Conservation (phyloP, 37 sponge, comb jelly and placozoan genomes). For the Cladorhizidae sp. region DNA sequence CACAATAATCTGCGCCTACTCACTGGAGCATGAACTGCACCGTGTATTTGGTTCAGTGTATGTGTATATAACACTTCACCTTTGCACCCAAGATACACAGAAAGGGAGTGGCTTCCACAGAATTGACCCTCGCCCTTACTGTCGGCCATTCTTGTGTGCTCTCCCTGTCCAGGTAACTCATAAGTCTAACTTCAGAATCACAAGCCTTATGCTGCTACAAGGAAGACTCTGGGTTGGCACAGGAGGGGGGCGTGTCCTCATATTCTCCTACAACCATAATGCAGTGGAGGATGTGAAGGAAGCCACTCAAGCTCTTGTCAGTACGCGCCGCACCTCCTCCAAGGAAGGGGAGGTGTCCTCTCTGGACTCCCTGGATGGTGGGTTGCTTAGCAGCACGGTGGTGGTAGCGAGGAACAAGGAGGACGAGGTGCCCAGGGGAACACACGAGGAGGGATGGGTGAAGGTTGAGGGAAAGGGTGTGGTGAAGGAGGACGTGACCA, state of each 20-base stretch:
- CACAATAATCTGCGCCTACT: too few relatives aligned
- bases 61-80: too few relatives aligned
- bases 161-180: background rate
- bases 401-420: background rate
- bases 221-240: constrained; percentile 48
- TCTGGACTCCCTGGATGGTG: background rate
- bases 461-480: background rate
- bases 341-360: background rate
- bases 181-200: constrained; percentile 23
- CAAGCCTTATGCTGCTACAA: constrained; percentile 7
- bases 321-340: background rate
- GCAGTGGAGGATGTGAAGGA: constrained; percentile 6
- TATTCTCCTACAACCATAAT: constrained; percentile 32
- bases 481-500: background rate
- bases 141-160: background rate
- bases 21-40: too few relatives aligned
- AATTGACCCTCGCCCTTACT: too few relatives aligned
- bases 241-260: constrained; percentile 37
- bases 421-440: background rate
- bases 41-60: too few relatives aligned
- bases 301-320: constrained; percentile 5
- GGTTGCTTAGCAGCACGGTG: background rate
- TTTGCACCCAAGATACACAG: too few relatives aligned
- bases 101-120: too few relatives aligned
- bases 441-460: background rate